Evolutionary conservation across 2,113 vertebrate species (phyloP).

Genomic region (Haemorhous mexicanus): DNA sequence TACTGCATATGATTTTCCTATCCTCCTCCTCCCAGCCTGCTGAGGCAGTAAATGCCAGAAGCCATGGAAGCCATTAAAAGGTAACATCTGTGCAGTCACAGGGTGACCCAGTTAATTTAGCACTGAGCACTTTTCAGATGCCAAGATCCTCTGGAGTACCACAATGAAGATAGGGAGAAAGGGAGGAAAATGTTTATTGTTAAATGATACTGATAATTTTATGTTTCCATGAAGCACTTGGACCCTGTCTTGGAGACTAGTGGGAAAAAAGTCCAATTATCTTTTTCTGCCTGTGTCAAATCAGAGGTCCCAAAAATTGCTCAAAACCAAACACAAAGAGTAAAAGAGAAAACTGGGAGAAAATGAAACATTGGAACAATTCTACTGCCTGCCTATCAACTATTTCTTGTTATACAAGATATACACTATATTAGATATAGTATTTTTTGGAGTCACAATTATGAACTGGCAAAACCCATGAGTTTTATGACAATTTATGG

Average conservation of each 20-base stretch:
- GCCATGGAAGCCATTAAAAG: not conserved
- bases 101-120: not conserved
- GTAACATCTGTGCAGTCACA: not conserved
- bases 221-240: not conserved
- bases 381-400: not conserved
- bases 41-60: not conserved
- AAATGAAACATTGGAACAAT: not conserved
- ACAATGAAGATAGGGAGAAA: not conserved
- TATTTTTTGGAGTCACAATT: not conserved
- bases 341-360: not conserved
- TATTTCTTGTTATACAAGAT: not conserved
- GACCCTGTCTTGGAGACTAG: not conserved
- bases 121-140: not conserved
- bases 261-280: not conserved
- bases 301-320: not conserved
- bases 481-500: not conserved
- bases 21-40: not conserved
- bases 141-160: not conserved
- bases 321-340: not conserved
- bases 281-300: not conserved
- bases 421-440: not conserved
- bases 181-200: not conserved
- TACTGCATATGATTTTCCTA: not conserved
- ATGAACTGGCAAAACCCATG: not conserved
- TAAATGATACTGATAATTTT: not conserved